Base-by-base conservation (phyloP, 2,797 vertebrate genomes). In the Ataeniobius toweri region DNA sequence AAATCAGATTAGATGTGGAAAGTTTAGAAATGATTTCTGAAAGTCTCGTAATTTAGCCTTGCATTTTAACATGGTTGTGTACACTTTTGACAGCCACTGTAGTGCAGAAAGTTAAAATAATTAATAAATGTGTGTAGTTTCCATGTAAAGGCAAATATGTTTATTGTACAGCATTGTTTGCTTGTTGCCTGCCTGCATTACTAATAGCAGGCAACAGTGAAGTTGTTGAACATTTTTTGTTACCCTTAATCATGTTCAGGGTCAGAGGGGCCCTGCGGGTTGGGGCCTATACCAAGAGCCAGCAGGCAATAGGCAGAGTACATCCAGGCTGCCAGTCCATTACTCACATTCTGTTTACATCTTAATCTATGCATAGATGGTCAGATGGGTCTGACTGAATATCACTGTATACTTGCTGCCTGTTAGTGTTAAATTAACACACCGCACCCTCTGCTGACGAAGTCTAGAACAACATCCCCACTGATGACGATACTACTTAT, bases 371-470 rank as follows among this genome's bases (percentile, higher is more conserved):
- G 31, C 61, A 39, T 65, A 22, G 39, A 65, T 31, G 31, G 31
- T 28, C 26, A 46, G 18, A 70, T 53, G 12, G 22, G n/a, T 3
- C 12, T n/a, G 51, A 50, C 79, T 44, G 2, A 31, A 50, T 79
- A 50, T 77, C 46, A 13, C 41, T 76, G 50, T 50, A 72, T 2
- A 2, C 68, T 28, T 22, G n/a, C 6, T 26, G 0, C 41, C 44
- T 39, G 16, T 26, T 24, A 31, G 2, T 65, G 3, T 71, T 78
- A 36, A 8, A 48, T 80, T 61, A 69, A 61, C 58, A 74, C 65
- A 73, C 28, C 58, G 70, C 65, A 78, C 77, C 89, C 71, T 67
- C 90, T 92, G 81, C 71, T 89, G 91, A 74, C 61, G n/a, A 36
- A 56, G 65, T 18, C 14, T 50, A 44, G 73, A 78, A 82, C 81